Evolutionary conservation across 2,113 vertebrate species (phyloP), one percentile per base, ranked within the genome.

Genomic region (Glaucidium brasilianum): DNA sequence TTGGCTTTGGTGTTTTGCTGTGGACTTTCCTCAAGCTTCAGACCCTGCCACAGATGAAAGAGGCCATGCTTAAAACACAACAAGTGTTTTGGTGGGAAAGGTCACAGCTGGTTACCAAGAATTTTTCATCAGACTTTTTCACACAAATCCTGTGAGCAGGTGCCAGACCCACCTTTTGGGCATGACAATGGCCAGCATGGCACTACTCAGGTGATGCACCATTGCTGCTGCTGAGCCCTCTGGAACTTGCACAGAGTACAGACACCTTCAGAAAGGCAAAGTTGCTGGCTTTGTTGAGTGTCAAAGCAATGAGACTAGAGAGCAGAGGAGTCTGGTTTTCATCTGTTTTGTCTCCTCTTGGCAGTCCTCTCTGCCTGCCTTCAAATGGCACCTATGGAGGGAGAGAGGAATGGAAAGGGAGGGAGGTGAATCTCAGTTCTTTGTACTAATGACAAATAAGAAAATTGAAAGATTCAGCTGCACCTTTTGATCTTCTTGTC

Each of bases 101-200:
- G n/a, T n/a, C 41, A 9, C 63, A 49, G 39, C 13, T n/a, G 19
- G 15, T 41, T 76, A 35, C 56, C 1, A 0, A 19, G 27, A 82
- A 13, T 10, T 13, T 45, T 92, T 50, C 1, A 0, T 50, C 23
- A 25, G 35, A 12, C 0, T 0, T 45, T 69, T 56, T 56, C 49
- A 56, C 55, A 34, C 0, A 0, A 69, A 34, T 15, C 17, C 22
- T 10, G 26, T 19, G 39, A 67, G 47, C 0, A 2, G 34, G n/a
- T 49, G 26, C 25, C 47, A 62, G 39, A 27, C 10, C 12, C 0
- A 0, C 39, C 39, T 39, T 19, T 76, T 1, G 0, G 22, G 35
- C 20, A 15, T 34, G 35, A 29, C 12, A 23, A 19, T 0, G 3
- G 27, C 22, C 1, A 1, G 43, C 55, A 29, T 25, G 45, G 47